Evolutionary conservation across 92 coral and sea anemone species (phyloP).

Genomic region (Epizoanthus illoricatus): DNA sequence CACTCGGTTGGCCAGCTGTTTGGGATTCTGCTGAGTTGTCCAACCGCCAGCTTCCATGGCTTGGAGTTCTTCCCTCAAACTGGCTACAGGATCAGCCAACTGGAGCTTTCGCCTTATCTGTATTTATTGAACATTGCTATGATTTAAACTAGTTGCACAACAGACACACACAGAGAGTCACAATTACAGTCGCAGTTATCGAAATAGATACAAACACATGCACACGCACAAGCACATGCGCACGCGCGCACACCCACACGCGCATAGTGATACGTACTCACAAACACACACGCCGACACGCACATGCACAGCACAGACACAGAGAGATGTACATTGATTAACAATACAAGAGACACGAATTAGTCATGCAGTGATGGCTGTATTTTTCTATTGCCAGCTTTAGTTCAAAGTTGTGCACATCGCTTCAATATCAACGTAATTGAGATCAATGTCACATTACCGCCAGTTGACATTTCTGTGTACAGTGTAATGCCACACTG

Average conservation of each 20-base stretch:
- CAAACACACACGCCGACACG: too few species aligned
- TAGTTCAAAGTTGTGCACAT: too few species aligned
- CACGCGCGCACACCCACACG: neutral
- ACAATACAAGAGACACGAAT: neutral
- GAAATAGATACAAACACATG: neutral
- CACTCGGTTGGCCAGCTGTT: constrained; percentile 36
- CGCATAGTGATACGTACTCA: too few species aligned
- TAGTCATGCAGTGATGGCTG: too few species aligned
- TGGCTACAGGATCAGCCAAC: constrained; percentile 53
- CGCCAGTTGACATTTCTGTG: too few species aligned
- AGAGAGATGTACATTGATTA: neutral
- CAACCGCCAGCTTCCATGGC: constrained; percentile 53
- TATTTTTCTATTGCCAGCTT: too few species aligned
- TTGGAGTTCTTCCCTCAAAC: neutral
- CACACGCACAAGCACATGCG: neutral
- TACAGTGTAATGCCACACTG: too few species aligned
- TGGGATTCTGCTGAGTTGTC: constrained; percentile 51
- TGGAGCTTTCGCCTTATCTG: constrained; percentile 7
- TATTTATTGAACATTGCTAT: neutral
- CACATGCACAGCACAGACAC: neutral
- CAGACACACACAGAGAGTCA: too few species aligned
- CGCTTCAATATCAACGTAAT: too few species aligned
- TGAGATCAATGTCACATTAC: too few species aligned
- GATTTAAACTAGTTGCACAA: too few species aligned
- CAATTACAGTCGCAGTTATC: neutral